A percentile compares a stretch with the other conserved stretches of the same genome.
Evolutionary conservation across 2,797 vertebrate species (phyloP).

Genomic region (Cossypha caffra): DNA sequence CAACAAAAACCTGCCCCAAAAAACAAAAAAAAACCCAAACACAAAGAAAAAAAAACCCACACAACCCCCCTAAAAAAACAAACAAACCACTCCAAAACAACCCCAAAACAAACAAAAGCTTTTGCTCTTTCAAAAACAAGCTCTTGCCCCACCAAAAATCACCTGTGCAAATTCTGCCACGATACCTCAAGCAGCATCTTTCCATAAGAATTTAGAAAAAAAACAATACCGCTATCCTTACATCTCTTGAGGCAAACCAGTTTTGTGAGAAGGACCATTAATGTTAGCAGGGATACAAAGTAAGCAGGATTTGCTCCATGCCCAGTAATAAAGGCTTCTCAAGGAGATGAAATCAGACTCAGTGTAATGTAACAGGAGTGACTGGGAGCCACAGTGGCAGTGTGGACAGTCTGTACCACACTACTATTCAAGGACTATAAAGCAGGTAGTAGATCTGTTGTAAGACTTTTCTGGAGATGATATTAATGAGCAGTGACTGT

Average conservation of each 20-base stretch:
- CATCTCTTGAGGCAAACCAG: neutral
- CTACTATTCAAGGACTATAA: neutral
- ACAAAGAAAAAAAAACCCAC: too few species aligned
- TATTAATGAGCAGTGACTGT: conserved; percentile 18
- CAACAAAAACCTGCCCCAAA: neutral
- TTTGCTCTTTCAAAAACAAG: too few species aligned
- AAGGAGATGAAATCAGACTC: neutral
- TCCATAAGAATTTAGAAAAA: neutral
- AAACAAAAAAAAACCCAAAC: neutral
- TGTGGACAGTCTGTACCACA: neutral
- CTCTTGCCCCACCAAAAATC: neutral
- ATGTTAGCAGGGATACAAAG: neutral
- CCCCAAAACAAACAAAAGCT: neutral
- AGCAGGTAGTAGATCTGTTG: neutral
- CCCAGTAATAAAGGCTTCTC: neutral
- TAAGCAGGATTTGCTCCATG: neutral
- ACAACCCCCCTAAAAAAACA: too few species aligned
- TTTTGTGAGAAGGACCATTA: neutral
- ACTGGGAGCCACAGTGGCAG: neutral
- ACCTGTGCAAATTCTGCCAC: neutral
- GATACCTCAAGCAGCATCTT: neutral
- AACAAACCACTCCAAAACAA: too few species aligned
- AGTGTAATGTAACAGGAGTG: neutral
- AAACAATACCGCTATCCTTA: neutral
- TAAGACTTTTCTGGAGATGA: neutral